These are phyloP conservation scores for Phoxinus dragarum DNA, from an alignment of 2,797 vertebrate genomes.

Conservation along the genomic window DNA sequence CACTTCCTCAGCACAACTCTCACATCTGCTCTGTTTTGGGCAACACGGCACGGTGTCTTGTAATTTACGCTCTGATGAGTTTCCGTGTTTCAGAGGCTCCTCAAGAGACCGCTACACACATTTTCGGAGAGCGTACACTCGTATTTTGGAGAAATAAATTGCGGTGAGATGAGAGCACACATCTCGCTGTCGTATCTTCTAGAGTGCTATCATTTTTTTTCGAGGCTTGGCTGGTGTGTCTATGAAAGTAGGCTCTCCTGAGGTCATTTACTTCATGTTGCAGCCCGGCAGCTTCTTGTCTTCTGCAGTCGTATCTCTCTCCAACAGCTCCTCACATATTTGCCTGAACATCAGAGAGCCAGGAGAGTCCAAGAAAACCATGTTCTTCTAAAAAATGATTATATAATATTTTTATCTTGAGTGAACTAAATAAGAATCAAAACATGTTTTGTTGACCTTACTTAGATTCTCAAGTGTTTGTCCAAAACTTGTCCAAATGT, in stretches of 20 bases:
- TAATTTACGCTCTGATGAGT: slow-evolving; percentile 36
- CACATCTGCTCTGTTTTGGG: slow-evolving; percentile 35
- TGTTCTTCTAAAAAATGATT: neutral
- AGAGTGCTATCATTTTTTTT: slow-evolving; percentile 15
- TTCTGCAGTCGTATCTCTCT: slow-evolving; percentile 9
- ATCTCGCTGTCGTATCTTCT: slow-evolving; percentile 27
- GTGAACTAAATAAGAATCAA: no score
- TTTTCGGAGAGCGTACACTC: slow-evolving; percentile 15
- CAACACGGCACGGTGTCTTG: slow-evolving; percentile 21
- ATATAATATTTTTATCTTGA: no score
- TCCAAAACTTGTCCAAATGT: no score
- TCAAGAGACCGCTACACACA: slow-evolving; percentile 32
- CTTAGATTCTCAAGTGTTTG: neutral
- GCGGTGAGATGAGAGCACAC: slow-evolving; percentile 17
- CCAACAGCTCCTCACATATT: slow-evolving; percentile 9
- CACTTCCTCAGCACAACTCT: slow-evolving; percentile 36
- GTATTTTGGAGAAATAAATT: slow-evolving; percentile 30
- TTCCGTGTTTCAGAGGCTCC: slow-evolving; percentile 36
- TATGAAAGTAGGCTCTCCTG: slow-evolving; percentile 26
- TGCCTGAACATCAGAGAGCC: slow-evolving; percentile 9
- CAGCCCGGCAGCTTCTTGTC: slow-evolving; percentile 3
- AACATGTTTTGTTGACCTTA: no score
- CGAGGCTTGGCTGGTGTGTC: neutral
- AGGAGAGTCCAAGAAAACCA: neutral
- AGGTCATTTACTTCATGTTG: slow-evolving; percentile 35